A percentile compares a stretch with the other conserved stretches of the same genome.
phyloP scores from a whole-genome alignment of 92 coral and sea anemone genomes.

The Paramuricea clavata region DNA sequence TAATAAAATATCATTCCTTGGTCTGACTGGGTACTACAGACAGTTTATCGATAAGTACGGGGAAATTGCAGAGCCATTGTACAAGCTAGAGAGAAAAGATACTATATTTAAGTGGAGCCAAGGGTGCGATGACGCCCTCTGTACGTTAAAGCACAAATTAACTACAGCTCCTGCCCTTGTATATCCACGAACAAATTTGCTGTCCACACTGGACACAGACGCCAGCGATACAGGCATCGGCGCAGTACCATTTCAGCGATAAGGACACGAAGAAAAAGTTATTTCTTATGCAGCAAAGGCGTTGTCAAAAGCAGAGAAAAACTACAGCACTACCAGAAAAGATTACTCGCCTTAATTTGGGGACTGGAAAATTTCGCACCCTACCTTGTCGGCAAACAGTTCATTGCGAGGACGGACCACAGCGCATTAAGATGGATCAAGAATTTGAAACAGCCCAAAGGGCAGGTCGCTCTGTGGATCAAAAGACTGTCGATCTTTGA shows the following conservation, averaged over 20 bases:
- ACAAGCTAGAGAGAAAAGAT: slow-evolving; percentile 32
- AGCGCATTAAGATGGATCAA: slow-evolving; percentile 9
- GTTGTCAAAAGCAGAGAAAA: slow-evolving; percentile 27
- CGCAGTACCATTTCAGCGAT: slow-evolving; percentile 18
- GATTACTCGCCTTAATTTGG: slow-evolving; percentile 30
- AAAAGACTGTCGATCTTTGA: neutral
- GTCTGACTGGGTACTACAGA: neutral
- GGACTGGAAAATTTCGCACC: slow-evolving; percentile 40
- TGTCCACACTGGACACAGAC: slow-evolving; percentile 7
- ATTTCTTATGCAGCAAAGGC: slow-evolving; percentile 32
- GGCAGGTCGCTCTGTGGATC: slow-evolving; percentile 43
- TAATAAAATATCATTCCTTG: slow-evolving; percentile 19
- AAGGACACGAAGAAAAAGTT: neutral
- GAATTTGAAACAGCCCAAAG: slow-evolving; percentile 33
- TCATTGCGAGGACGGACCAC: slow-evolving; percentile 31
- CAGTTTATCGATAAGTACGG: neutral
- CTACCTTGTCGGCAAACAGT: slow-evolving; percentile 22
- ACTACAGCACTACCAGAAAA: slow-evolving; percentile 38
- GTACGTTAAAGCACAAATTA: neutral
- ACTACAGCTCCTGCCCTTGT: slow-evolving; percentile 32
- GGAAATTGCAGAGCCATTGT: neutral
- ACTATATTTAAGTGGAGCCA: neutral
- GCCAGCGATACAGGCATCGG: slow-evolving; percentile 1
- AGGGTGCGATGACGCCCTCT: neutral
- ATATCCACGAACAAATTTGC: slow-evolving; percentile 51